Evolutionary conservation across 2,888 invertebrate species (phyloP).

Genomic region (Hirtodrosophila trivittata): DNA sequence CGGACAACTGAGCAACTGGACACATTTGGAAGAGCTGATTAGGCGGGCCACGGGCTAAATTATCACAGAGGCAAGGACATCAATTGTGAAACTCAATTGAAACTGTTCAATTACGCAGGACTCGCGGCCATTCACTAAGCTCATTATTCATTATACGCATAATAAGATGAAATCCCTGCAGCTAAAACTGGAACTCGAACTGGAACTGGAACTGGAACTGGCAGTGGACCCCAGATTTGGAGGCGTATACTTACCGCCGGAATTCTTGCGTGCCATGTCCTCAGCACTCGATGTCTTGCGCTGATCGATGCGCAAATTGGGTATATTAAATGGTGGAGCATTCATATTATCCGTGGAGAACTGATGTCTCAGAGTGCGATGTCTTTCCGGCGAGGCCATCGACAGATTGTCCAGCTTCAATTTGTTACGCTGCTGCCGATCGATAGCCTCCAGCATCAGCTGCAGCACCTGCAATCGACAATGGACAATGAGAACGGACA

Average conservation of each 20-base stretch:
- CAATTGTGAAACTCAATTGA: constrained; percentile 51
- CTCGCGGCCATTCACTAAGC: constrained; percentile 36
- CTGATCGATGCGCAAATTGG: constrained; percentile 93
- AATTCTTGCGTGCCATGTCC: constrained; percentile 95
- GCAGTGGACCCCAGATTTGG: no score
- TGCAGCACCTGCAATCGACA: constrained; percentile 88
- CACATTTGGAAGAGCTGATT: constrained; percentile 29
- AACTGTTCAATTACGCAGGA: constrained; percentile 44
- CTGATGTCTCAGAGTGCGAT: constrained; percentile 90
- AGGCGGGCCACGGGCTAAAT: constrained; percentile 35
- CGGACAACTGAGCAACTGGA: constrained; percentile 8
- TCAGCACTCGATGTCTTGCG: constrained; percentile 95
- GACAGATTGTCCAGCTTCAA: constrained; percentile 92
- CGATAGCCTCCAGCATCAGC: constrained; percentile 96
- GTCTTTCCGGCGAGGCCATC: constrained; percentile 90
- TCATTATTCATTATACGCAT: constrained; percentile 39
- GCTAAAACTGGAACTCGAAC: no score
- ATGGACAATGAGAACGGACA: not conserved
- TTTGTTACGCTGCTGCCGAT: constrained; percentile 94
- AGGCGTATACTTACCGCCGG: constrained; percentile 89
- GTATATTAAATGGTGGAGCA: constrained; percentile 93
- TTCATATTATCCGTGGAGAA: constrained; percentile 94
- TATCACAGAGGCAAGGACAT: constrained; percentile 67
- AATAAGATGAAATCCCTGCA: no score
- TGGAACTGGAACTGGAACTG: no score